A percentile compares a stretch with the other conserved stretches of the same genome.
These are phyloP conservation scores for Petrosia ficiformis DNA, from an alignment of 37 sponge, comb jelly and placozoan genomes.

Conservation along the genomic window DNA sequence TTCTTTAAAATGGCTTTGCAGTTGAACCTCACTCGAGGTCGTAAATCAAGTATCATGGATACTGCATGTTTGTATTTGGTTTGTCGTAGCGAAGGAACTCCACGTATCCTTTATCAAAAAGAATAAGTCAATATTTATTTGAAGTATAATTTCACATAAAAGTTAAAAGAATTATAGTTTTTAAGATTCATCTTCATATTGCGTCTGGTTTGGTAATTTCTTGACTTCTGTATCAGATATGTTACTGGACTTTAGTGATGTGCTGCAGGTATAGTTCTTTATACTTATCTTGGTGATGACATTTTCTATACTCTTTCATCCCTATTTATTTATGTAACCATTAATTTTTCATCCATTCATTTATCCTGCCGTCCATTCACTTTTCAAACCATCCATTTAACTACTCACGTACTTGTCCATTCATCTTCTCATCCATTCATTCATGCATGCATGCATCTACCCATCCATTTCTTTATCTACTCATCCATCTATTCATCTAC, in stretches of 20 bases:
- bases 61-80: constrained; percentile 98
- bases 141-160: neutral
- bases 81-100: constrained; percentile 95
- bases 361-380: no score
- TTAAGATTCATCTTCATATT: no score
- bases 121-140: neutral
- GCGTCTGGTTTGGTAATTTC: neutral
- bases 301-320: no score
- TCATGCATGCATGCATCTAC: no score
- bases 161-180: neutral
- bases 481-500: no score
- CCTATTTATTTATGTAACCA: no score
- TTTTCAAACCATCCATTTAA: no score
- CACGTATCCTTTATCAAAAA: constrained; percentile 83
- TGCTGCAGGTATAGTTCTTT: constrained; percentile 66
- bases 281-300: no score
- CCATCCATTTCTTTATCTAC: no score
- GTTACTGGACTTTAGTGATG: constrained; percentile 96
- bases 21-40: constrained; percentile 75
- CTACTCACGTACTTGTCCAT: no score
- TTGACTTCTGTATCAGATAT: constrained; percentile 39
- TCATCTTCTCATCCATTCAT: no score
- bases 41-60: constrained; percentile 80
- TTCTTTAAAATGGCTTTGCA: constrained; percentile 97
- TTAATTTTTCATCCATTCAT: neutral